Conservation (phyloP, 2,888 invertebrate genomes). For the Chaetogeoica ovagalla region DNA sequence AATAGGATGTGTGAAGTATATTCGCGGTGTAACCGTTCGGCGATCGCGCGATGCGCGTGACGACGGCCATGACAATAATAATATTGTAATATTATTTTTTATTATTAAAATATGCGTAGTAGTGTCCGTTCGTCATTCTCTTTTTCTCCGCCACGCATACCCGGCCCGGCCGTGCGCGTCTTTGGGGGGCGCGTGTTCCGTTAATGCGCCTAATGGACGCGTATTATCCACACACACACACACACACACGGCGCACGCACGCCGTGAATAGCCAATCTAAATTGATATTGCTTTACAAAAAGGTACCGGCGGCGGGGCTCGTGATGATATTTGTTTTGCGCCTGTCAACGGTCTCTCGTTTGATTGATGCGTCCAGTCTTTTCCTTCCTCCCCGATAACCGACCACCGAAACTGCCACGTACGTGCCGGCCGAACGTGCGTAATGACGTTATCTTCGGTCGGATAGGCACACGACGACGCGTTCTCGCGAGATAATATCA, state of each 20-base stretch:
- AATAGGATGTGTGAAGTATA: too few species aligned
- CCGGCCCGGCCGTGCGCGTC: too few species aligned
- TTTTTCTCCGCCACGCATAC: too few species aligned
- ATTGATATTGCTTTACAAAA: slow-evolving; percentile 51
- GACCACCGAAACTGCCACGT: background rate
- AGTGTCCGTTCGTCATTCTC: too few species aligned
- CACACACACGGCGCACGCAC: too few species aligned
- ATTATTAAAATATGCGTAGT: too few species aligned
- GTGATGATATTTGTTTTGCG: slow-evolving; percentile 52
- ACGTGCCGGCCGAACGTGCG: background rate
- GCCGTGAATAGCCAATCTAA: slow-evolving; percentile 51
- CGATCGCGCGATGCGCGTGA: too few species aligned
- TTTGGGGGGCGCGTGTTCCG: slow-evolving; percentile 4
- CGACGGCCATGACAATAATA: too few species aligned
- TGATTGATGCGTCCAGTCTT: slow-evolving; percentile 42
- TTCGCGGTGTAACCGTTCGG: too few species aligned
- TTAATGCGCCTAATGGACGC: slow-evolving; percentile 52
- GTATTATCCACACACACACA: slow-evolving; percentile 29
- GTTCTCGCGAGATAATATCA: too few species aligned
- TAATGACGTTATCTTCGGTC: slow-evolving; percentile 48
- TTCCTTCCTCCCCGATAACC: background rate
- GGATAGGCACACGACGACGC: slow-evolving; percentile 27
- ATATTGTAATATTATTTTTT: too few species aligned
- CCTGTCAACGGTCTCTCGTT: slow-evolving; percentile 42
- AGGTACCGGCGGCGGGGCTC: slow-evolving; percentile 22